phyloP scores from a whole-genome alignment of 2,888 invertebrate species.

The Leptinotarsa peninsularis region DNA sequence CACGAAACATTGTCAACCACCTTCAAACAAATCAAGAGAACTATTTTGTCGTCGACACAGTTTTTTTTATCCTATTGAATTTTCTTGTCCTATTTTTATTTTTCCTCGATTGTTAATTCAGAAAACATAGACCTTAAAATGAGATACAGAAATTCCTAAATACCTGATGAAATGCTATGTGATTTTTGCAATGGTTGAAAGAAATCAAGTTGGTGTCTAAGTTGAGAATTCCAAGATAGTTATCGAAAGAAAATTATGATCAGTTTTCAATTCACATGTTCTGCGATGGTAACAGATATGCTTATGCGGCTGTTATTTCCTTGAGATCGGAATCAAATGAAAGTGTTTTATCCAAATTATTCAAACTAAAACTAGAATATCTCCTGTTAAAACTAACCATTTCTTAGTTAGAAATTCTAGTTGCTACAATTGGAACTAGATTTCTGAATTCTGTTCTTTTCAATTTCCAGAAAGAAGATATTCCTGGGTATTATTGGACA shows the following conservation, averaged over 20 bases:
- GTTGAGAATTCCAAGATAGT: constrained; percentile 1
- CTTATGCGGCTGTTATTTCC: not conserved
- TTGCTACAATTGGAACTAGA: constrained; percentile 5
- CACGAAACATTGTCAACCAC: no score
- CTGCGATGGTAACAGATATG: not conserved
- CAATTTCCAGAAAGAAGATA: not conserved
- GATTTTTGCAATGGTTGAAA: not conserved
- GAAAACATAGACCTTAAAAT: no score
- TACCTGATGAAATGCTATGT: no score
- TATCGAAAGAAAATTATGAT: not conserved
- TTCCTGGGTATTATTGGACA: constrained; percentile 22
- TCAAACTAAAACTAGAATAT: not conserved
- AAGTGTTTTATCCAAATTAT: not conserved
- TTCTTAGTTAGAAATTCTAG: not conserved
- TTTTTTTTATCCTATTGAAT: no score
- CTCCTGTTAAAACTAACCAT: constrained; percentile 3
- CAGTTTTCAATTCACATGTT: not conserved
- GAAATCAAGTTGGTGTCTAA: not conserved
- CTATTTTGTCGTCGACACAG: no score
- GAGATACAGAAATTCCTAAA: no score
- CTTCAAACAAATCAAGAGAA: no score
- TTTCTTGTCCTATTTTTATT: no score
- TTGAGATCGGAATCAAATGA: not conserved
- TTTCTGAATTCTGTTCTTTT: constrained; percentile 15
- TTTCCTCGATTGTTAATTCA: no score